Conservation (phyloP, 2,797 vertebrate genomes). For the Leucoraja ocellata region DNA sequence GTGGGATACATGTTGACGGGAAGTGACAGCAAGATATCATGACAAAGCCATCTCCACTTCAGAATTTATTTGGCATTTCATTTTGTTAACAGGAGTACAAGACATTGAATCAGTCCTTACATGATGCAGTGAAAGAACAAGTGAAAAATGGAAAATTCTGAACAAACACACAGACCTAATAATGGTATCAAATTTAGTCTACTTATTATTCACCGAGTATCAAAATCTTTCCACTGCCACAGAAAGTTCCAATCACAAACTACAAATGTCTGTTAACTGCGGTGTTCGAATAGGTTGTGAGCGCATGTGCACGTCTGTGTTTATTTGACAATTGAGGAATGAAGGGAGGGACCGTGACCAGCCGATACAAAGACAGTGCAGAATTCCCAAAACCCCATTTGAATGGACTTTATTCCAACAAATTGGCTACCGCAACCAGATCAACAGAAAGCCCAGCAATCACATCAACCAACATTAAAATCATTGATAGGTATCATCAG, state of each 20-base stretch:
- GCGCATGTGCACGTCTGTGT: background rate
- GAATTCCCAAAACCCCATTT: background rate
- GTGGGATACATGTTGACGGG: background rate
- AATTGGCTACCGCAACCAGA: background rate
- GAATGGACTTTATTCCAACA: background rate
- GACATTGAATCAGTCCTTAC: constrained; percentile 51
- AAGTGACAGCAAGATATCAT: background rate
- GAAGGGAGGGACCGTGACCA: background rate
- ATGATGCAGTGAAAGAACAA: constrained; percentile 50
- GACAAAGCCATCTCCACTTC: constrained; percentile 53
- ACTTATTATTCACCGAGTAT: constrained; percentile 60
- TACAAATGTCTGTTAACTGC: constrained; percentile 38
- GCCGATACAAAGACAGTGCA: background rate
- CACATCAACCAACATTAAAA: background rate
- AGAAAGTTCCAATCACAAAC: constrained; percentile 58
- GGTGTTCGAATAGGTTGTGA: constrained; percentile 40
- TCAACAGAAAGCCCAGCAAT: background rate
- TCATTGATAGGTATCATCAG: background rate
- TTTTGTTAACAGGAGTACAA: constrained; percentile 78
- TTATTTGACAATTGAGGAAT: background rate
- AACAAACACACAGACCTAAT: constrained; percentile 57
- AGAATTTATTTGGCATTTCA: constrained; percentile 93
- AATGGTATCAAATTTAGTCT: constrained; percentile 62
- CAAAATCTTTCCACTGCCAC: constrained; percentile 58
- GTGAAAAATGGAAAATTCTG: constrained; percentile 56